These are phyloP conservation scores for Osedax fenrisi DNA, from an alignment of 2,888 invertebrate genomes.

Conservation along the genomic window DNA sequence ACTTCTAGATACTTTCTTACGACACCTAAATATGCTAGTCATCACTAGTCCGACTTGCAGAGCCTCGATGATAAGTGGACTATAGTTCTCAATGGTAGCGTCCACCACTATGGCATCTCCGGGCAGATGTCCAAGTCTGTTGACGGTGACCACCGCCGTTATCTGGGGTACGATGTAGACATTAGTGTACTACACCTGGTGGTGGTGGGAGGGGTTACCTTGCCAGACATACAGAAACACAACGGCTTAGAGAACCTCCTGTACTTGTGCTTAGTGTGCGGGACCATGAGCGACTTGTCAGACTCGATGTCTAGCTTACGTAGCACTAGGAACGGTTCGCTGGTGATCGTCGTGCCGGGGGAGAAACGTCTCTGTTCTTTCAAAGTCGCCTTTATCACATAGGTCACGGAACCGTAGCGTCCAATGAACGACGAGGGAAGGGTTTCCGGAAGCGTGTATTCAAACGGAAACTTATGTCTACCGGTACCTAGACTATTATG, in stretches of 20 bases:
- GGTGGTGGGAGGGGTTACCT: too few relatives aligned
- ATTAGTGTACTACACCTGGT: too few relatives aligned
- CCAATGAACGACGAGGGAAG: slow-evolving; percentile 50
- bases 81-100: slow-evolving; percentile 45
- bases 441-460: slow-evolving; percentile 44
- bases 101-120: slow-evolving; percentile 47
- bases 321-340: slow-evolving; percentile 48
- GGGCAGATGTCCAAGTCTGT: slow-evolving; percentile 43
- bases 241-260: slow-evolving; percentile 39
- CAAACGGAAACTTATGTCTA: slow-evolving; percentile 43
- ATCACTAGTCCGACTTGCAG: slow-evolving; percentile 42
- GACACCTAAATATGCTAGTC: slow-evolving; percentile 44
- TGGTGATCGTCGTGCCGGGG: slow-evolving; percentile 44
- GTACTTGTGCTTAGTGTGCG: slow-evolving; percentile 31
- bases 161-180: not conserved
- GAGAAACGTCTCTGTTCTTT: slow-evolving; percentile 41
- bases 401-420: slow-evolving; percentile 49
- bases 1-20: slow-evolving; percentile 38
- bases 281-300: slow-evolving; percentile 31
- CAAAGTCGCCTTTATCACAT: slow-evolving; percentile 46
- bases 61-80: slow-evolving; percentile 37
- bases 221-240: slow-evolving; percentile 43
- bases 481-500: slow-evolving; percentile 39
- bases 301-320: slow-evolving; percentile 33
- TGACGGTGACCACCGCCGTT: slow-evolving; percentile 35